phyloP scores from a whole-genome alignment of 2,888 invertebrate species.

The Ommatoiulus sabulosus region DNA sequence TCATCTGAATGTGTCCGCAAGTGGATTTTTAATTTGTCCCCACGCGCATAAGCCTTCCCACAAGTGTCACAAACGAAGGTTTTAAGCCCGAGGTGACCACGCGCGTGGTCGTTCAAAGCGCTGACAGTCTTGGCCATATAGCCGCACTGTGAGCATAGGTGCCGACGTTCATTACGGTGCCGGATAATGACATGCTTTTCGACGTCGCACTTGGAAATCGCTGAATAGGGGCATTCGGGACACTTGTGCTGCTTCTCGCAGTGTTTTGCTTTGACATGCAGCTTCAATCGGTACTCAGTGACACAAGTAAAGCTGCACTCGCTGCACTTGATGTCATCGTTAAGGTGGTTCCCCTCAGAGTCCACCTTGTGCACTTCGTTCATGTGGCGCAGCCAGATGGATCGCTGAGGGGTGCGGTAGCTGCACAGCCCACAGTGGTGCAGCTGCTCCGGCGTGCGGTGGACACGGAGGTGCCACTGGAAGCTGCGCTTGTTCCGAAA shows the following conservation, averaged over 20 bases:
- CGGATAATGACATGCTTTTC: constrained; percentile 63
- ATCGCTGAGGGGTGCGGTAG: constrained; percentile 12
- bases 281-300: constrained; percentile 62
- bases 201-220: constrained; percentile 63
- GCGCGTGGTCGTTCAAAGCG: constrained; percentile 63
- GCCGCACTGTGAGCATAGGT: constrained; percentile 42
- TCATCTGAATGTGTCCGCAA: constrained; percentile 62
- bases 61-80: constrained; percentile 63
- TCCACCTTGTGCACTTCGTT: background rate
- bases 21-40: constrained; percentile 64
- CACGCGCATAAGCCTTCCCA: constrained; percentile 63
- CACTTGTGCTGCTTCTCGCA: constrained; percentile 61
- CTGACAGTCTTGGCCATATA: background rate
- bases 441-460: constrained; percentile 13
- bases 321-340: constrained; percentile 21
- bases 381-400: constrained; percentile 32
- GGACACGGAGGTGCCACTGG: constrained; percentile 38
- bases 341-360: background rate
- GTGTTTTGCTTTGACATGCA: constrained; percentile 62
- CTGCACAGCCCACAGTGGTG: constrained; percentile 13
- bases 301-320: constrained; percentile 59
- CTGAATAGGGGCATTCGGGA: constrained; percentile 61
- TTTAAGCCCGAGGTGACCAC: constrained; percentile 63
- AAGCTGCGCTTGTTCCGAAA: constrained; percentile 42
- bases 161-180: constrained; percentile 62